Evolutionary conservation across 2,797 vertebrate genomes (phyloP).

Genomic region (Florisuga fusca): DNA sequence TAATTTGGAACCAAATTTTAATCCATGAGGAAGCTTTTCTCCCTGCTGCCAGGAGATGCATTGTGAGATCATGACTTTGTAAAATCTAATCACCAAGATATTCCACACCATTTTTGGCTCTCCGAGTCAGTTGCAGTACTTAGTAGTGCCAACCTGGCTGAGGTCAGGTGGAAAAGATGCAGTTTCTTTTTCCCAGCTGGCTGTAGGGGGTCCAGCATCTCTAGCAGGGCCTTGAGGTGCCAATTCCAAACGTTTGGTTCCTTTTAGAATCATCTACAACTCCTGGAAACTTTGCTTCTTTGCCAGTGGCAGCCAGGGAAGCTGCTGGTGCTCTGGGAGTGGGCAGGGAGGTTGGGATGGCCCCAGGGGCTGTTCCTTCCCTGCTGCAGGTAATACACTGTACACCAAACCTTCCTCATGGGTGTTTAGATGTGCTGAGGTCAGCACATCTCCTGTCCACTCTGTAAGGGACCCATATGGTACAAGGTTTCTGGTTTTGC

Average conservation of each 20-base stretch:
- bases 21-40: background rate
- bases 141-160: background rate
- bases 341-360: background rate
- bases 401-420: background rate
- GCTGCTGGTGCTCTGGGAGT: background rate
- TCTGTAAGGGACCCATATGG: background rate
- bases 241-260: background rate
- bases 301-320: background rate
- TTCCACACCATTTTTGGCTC: background rate
- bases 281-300: background rate
- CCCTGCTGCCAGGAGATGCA: background rate
- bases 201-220: background rate
- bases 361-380: background rate
- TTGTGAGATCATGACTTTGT: slow-evolving; percentile 35
- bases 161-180: background rate
- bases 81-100: background rate
- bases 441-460: background rate
- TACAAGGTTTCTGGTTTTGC: background rate
- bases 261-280: background rate
- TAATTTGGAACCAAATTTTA: background rate
- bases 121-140: background rate
- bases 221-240: background rate
- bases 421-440: background rate
- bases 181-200: background rate
- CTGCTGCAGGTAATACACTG: background rate